phyloP scores from a whole-genome alignment of 2,888 invertebrate genomes.

The Drosophila borealis region DNA sequence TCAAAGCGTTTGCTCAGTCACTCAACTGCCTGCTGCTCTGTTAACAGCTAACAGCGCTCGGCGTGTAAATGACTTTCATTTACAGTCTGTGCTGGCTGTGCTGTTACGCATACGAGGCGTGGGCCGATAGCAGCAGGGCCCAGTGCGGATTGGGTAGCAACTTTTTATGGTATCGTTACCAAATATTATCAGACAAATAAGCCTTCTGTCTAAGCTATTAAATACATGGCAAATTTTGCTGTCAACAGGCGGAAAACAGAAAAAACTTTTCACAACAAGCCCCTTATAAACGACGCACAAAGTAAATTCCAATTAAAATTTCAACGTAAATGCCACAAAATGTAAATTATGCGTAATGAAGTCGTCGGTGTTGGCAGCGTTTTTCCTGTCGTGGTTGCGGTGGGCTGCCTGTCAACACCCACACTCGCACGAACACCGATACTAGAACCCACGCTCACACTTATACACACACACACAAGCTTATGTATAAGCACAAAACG shows the following conservation, averaged over 20 bases:
- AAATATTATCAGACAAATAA: constrained; percentile 51
- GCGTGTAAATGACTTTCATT: constrained; percentile 53
- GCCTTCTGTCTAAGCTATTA: constrained; percentile 72
- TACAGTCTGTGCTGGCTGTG: constrained; percentile 30
- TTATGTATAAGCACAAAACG: constrained; percentile 23
- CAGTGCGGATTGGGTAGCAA: constrained; percentile 6
- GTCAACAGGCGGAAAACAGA: constrained; percentile 67
- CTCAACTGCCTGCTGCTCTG: constrained; percentile 29
- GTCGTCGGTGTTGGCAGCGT: constrained; percentile 56
- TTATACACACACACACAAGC: constrained; percentile 21
- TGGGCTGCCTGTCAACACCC: constrained; percentile 36
- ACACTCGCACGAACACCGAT: constrained; percentile 22
- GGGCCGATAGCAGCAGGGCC: constrained; percentile 4
- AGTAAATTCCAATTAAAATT: constrained; percentile 81
- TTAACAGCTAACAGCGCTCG: constrained; percentile 34
- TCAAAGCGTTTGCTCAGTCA: constrained; percentile 43
- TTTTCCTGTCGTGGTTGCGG: constrained; percentile 51
- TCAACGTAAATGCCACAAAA: constrained; percentile 77
- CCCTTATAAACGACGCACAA: constrained; percentile 57
- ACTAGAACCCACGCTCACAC: constrained; percentile 13
- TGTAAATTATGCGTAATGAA: constrained; percentile 80
- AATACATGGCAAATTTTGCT: constrained; percentile 71
- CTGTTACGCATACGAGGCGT: constrained; percentile 40
- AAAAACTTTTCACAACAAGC: constrained; percentile 62
- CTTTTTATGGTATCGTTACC: constrained; percentile 39